Evolutionary conservation across 2,888 invertebrate genomes (phyloP).

Genomic region (Thalpophila matura): DNA sequence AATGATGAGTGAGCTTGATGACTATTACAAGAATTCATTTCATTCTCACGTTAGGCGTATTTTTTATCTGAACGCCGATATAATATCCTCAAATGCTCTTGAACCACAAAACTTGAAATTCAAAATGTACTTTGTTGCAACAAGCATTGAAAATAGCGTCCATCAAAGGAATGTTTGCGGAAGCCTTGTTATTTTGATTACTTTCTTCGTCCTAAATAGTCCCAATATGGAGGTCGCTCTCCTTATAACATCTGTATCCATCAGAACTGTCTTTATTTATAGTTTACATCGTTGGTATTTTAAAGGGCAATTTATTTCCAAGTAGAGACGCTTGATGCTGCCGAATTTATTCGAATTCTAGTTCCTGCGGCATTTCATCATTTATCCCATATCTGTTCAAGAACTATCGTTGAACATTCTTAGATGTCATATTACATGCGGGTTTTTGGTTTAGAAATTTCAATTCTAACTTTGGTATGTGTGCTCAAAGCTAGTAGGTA

Average conservation of each 20-base stretch:
- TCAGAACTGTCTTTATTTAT: constrained; percentile 16
- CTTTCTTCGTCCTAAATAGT: background rate
- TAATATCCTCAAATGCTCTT: no score
- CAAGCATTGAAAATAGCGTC: no score
- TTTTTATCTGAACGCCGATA: no score
- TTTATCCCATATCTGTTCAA: background rate
- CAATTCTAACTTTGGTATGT: constrained; percentile 9
- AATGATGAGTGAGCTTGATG: no score
- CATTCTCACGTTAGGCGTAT: no score
- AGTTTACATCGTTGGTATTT: constrained; percentile 3
- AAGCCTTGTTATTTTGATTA: constrained; percentile 2
- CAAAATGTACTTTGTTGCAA: no score
- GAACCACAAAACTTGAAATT: background rate
- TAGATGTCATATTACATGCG: background rate
- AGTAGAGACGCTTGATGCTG: background rate
- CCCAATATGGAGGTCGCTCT: constrained; percentile 1
- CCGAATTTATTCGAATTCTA: background rate
- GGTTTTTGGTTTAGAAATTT: constrained; percentile 17
- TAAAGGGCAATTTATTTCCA: constrained; percentile 1
- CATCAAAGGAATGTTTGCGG: background rate
- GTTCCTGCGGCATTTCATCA: background rate
- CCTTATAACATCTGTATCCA: constrained; percentile 2
- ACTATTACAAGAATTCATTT: no score
- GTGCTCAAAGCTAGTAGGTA: constrained; percentile 21
- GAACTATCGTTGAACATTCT: background rate